Conservation (phyloP, 2,888 invertebrate genomes). For the Pandemis cinnamomeana region DNA sequence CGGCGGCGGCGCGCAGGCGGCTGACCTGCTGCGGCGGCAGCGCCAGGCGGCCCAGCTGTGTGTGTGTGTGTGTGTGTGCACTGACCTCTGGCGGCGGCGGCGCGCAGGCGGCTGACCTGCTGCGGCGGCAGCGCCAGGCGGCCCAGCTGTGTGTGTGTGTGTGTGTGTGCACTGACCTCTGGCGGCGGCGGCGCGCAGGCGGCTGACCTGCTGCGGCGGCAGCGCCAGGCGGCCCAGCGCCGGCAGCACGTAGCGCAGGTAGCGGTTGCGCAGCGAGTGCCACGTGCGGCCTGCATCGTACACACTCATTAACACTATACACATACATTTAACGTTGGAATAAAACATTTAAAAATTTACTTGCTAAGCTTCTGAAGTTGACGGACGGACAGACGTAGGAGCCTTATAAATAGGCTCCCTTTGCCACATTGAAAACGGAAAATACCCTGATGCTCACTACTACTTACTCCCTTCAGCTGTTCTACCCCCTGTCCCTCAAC, state of each 20-base stretch:
- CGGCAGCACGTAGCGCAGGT: constrained; percentile 75
- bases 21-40: too few relatives aligned
- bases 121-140: too few relatives aligned
- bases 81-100: too few relatives aligned
- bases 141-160: background rate
- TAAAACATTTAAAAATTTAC: background rate
- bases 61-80: background rate
- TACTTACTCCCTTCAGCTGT: too few relatives aligned
- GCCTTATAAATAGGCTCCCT: too few relatives aligned
- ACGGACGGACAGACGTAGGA: too few relatives aligned
- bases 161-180: constrained; percentile 44
- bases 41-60: background rate
- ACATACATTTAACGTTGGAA: background rate
- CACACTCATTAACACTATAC: background rate
- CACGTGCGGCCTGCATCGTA: constrained; percentile 63
- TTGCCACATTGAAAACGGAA: too few relatives aligned
- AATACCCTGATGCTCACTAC: too few relatives aligned
- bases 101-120: too few relatives aligned
- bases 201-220: constrained; percentile 49
- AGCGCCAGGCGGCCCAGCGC: constrained; percentile 59
- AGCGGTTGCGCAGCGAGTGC: constrained; percentile 79
- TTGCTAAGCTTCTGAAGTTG: too few relatives aligned
- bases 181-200: constrained; percentile 59
- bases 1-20: too few relatives aligned
- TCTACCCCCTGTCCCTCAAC: too few relatives aligned